Conservation (phyloP, 2,113 vertebrate species). For the Pitta sordida region DNA sequence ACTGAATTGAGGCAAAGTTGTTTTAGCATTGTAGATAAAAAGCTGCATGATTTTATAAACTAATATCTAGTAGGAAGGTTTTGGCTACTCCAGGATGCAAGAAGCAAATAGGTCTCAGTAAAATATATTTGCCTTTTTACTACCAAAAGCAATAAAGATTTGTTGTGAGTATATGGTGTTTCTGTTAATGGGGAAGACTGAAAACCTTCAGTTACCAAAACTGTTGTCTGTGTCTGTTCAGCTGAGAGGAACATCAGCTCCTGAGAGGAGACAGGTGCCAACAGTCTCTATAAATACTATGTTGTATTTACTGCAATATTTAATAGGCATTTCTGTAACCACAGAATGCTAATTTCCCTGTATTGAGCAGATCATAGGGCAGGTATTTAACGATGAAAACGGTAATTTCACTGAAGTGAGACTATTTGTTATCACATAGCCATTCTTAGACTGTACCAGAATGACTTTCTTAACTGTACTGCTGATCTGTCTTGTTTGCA, state of each 20-base stretch:
- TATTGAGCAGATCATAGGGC: neutral
- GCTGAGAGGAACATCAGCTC: neutral
- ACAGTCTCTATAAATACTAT: neutral
- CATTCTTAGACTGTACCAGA: neutral
- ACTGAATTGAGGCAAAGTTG: neutral
- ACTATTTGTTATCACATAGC: neutral
- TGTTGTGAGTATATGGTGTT: neutral
- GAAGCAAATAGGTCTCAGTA: neutral
- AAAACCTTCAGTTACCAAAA: neutral
- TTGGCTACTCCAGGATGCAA: neutral
- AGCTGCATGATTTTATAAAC: neutral
- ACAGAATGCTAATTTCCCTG: neutral
- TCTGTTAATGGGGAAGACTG: neutral
- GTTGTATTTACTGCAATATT: neutral
- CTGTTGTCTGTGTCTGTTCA: neutral
- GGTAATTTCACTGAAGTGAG: neutral
- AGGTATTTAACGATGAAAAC: neutral
- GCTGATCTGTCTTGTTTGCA: neutral
- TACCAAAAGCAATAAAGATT: neutral
- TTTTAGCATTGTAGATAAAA: neutral
- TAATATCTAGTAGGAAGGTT: neutral
- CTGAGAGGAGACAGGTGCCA: neutral
- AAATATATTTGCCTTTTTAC: neutral
- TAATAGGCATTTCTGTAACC: neutral
- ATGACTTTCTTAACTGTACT: neutral